Percentiles rank a stretch among this genome's conserved stretches.
These are phyloP conservation scores for Agapornis canus DNA, from an alignment of 2,797 vertebrate species.

Conservation along the genomic window DNA sequence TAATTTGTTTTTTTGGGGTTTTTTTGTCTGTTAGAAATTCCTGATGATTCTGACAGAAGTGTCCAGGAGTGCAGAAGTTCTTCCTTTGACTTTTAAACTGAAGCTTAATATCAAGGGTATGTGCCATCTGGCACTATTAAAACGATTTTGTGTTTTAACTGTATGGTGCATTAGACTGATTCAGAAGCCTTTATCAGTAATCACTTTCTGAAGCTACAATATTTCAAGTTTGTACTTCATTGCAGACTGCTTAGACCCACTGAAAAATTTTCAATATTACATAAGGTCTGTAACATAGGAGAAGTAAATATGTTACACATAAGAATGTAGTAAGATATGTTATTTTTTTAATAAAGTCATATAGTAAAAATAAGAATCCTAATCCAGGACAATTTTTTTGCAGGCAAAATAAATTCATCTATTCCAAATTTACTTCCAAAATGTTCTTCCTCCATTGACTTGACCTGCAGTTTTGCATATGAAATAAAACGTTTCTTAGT, in stretches of 20 bases:
- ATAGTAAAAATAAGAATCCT: background rate
- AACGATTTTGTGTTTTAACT: background rate
- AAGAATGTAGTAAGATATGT: background rate
- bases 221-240: background rate
- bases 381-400: background rate
- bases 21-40: background rate
- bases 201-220: background rate
- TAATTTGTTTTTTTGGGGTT: background rate
- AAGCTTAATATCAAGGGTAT: background rate
- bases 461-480: background rate
- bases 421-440: background rate
- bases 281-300: background rate
- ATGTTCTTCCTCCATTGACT: background rate
- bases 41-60: background rate
- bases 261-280: background rate
- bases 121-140: background rate
- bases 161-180: background rate
- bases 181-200: background rate
- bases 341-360: background rate
- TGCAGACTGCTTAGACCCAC: background rate
- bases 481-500: background rate
- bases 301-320: background rate
- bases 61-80: background rate
- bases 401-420: background rate
- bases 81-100: background rate